Percentiles rank a stretch among this genome's conserved stretches.
Conservation (phyloP, 2,797 vertebrate genomes). For the Neomorphus geoffroyi region DNA sequence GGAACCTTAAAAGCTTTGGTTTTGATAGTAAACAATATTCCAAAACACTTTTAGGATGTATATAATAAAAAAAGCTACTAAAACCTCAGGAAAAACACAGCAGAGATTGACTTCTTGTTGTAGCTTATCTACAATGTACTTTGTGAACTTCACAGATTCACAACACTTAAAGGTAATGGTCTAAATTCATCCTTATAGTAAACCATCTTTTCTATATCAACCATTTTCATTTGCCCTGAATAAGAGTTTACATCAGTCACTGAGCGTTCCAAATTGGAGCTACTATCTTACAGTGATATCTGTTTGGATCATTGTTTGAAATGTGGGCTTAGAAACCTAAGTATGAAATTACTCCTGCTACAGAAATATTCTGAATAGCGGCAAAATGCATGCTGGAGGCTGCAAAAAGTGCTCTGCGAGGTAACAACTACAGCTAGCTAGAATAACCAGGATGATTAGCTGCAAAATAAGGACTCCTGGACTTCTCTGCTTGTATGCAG, state of each 20-base stretch:
- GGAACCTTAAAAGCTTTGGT: conserved; percentile 54
- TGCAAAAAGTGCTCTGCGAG: background rate
- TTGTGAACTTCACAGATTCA: conserved; percentile 9
- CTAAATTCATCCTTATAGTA: background rate
- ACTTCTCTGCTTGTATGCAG: background rate
- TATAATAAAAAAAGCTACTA: conserved; percentile 27
- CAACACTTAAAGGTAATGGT: background rate
- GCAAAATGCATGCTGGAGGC: background rate
- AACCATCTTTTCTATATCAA: background rate
- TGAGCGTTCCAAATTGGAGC: background rate
- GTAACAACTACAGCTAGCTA: background rate
- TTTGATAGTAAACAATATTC: conserved; percentile 27
- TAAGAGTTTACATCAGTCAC: background rate
- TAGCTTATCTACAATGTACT: background rate
- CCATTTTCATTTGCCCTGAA: background rate
- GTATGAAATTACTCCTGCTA: background rate
- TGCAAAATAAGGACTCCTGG: background rate
- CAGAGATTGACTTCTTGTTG: background rate
- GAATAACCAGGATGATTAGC: background rate
- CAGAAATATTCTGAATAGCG: background rate
- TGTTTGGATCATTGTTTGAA: background rate
- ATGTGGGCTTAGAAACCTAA: background rate
- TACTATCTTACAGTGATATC: background rate
- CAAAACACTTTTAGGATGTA: conserved; percentile 2
- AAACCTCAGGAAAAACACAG: background rate